These are phyloP conservation scores for Etheostoma nigrum DNA, from an alignment of 2,797 vertebrate species.

Conservation along the genomic window DNA sequence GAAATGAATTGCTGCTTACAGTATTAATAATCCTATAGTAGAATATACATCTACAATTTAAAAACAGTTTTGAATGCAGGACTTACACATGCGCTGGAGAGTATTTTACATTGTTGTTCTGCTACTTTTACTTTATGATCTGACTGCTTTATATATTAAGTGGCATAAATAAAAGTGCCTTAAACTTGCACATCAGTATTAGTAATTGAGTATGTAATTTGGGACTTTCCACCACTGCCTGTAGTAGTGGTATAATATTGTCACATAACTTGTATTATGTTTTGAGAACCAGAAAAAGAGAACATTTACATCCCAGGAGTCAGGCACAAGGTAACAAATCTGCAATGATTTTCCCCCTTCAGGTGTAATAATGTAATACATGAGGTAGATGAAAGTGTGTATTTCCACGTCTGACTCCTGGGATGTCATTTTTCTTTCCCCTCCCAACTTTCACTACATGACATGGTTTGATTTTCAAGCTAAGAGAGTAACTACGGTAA, in stretches of 20 bases:
- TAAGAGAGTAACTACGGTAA: conserved; percentile 22
- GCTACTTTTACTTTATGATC: too few relatives aligned
- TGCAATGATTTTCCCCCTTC: conserved; percentile 14
- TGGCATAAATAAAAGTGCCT: too few relatives aligned
- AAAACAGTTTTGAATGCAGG: too few relatives aligned
- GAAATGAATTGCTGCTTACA: too few relatives aligned
- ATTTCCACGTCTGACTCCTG: conserved; percentile 15
- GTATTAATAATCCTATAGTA: too few relatives aligned
- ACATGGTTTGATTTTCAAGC: conserved; percentile 1
- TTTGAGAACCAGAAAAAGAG: not conserved
- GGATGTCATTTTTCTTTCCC: conserved; percentile 1
- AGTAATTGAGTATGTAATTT: not conserved
- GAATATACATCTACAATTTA: too few relatives aligned
- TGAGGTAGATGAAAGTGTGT: conserved; percentile 20
- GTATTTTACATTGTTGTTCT: too few relatives aligned
- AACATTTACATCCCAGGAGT: conserved; percentile 6
- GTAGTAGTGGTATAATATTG: not conserved
- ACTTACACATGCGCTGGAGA: too few relatives aligned
- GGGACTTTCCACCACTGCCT: not conserved
- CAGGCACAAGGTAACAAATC: conserved; percentile 6
- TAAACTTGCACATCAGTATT: not conserved
- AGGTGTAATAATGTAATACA: conserved; percentile 24
- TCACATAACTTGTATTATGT: not conserved
- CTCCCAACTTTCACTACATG: conserved; percentile 10
- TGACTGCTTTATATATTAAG: too few relatives aligned